Base-by-base conservation (phyloP, 2,888 invertebrate genomes). In the Microplitis deprimator region DNA sequence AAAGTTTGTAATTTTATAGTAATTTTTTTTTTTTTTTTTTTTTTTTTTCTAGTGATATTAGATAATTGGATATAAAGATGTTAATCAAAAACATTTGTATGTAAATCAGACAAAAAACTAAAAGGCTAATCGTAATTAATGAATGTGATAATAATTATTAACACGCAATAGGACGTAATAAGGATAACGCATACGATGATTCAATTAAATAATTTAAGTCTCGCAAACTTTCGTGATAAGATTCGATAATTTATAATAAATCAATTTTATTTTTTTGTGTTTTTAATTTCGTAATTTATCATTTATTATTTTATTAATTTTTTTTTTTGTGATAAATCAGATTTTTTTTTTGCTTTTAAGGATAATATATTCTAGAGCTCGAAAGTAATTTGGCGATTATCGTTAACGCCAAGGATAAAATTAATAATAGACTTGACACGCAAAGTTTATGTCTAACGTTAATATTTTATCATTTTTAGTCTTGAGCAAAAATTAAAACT, bases 381-480 rank as follows among this genome's bases (percentile, higher is more conserved):
- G 38, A 59, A 62, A 59, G 67, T 65, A 50, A 20, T 62, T 74
- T 68, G 82, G 79, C 81, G 78, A 82, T 81, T 80, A 80, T 81
- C 81, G 79, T 82, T 81, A 82, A 82, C 79, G 73, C 68, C 78
- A 82, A 77, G 75, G 75, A 78, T 73, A 85, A 85, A 87, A 62
- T 62, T 16, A 62, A 85, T 85, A 86, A 85, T 86, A 80, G 79
- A 81, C 77, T 73, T 64, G 59, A 78, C 80, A 81, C 81, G 81
- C 80, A 78, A 81, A 83, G 50, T 13, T 50, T 50, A 8, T 83
- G 77, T 79, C 79, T 75, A 72, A 69, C 77, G 73, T 75, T n/a
- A 78, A 79, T 78, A 69, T 76, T 60, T 76, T 62, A 50, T 68
- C 10, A 60, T 60, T 62, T 62, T 20, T 62, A 62, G 16, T 20